phyloP scores from a whole-genome alignment of 2,113 vertebrate genomes.

The Bothrops jararaca region DNA sequence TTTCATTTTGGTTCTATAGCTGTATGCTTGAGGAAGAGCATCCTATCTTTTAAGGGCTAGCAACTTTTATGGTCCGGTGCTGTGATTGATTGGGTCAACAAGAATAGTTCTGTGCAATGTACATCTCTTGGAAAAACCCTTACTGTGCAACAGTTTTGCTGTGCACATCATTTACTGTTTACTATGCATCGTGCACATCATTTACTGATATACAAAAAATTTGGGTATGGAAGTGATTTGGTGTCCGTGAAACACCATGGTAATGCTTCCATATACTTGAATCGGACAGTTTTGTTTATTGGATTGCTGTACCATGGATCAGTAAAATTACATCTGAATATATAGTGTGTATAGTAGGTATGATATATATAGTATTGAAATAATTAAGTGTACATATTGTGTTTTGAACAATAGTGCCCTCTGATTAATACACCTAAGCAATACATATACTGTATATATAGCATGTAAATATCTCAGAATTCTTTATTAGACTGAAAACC shows the following conservation, averaged over 20 bases:
- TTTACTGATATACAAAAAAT: background rate
- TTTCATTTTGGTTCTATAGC: background rate
- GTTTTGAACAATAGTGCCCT: slow-evolving; percentile 9
- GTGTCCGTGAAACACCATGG: background rate
- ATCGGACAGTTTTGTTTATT: background rate
- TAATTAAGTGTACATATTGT: slow-evolving; percentile 5
- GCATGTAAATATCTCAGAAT: background rate
- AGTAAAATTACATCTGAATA: background rate
- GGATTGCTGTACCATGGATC: background rate
- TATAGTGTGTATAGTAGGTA: slow-evolving; percentile 1
- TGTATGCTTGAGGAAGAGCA: background rate
- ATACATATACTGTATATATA: background rate
- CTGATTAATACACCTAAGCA: background rate
- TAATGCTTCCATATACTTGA: background rate
- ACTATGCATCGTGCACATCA: background rate
- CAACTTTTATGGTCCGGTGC: background rate
- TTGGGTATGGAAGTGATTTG: background rate
- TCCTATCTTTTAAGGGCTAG: background rate
- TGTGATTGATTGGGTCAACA: background rate
- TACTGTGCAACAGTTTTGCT: background rate
- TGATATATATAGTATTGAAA: background rate
- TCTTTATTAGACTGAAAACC: background rate
- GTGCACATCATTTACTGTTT: background rate
- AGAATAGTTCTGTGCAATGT: background rate
- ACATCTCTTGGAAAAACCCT: background rate